A percentile compares a stretch with the other conserved stretches of the same genome.
Conservation (phyloP, 92 coral and sea anemone species). For the Siderastrea siderea region DNA sequence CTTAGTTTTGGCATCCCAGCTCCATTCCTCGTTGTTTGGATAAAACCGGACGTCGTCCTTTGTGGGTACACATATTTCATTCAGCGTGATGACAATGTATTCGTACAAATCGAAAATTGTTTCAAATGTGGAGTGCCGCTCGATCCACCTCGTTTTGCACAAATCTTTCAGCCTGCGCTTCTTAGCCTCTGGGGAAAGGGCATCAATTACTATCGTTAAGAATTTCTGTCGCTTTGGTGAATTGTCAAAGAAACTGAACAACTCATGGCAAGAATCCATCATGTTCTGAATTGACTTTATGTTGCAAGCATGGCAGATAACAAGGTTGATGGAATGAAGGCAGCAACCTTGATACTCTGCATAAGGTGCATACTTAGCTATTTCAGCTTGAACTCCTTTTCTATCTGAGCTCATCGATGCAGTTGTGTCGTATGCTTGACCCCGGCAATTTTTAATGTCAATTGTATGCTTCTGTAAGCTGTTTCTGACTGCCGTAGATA, state of each 20-base stretch:
- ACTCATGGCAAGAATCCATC: conserved; percentile 81
- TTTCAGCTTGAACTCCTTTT: conserved; percentile 84
- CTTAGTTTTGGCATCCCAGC: conserved; percentile 75
- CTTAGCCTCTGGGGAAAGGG: conserved; percentile 78
- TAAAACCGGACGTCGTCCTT: conserved; percentile 59
- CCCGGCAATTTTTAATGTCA: conserved; percentile 79
- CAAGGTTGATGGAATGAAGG: conserved; percentile 84
- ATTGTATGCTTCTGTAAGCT: conserved; percentile 75
- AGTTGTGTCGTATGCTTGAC: conserved; percentile 84
- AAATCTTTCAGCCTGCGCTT: conserved; percentile 78
- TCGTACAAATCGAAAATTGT: conserved; percentile 67
- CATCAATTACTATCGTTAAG: conserved; percentile 75
- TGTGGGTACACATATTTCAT: conserved; percentile 61
- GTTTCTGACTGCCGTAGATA: conserved; percentile 76
- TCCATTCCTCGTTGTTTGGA: conserved; percentile 66
- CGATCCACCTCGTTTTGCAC: conserved; percentile 79
- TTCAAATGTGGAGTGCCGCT: conserved; percentile 73
- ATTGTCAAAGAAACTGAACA: conserved; percentile 86
- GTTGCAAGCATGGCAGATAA: conserved; percentile 75
- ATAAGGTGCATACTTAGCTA: conserved; percentile 80
- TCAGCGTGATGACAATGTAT: conserved; percentile 38
- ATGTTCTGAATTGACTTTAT: conserved; percentile 71
- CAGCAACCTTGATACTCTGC: conserved; percentile 84
- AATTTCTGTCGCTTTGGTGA: conserved; percentile 87
- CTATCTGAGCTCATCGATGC: conserved; percentile 82